Conservation (phyloP, 1,140 invertebrate species). For the Aporrectodea caliginosa region DNA sequence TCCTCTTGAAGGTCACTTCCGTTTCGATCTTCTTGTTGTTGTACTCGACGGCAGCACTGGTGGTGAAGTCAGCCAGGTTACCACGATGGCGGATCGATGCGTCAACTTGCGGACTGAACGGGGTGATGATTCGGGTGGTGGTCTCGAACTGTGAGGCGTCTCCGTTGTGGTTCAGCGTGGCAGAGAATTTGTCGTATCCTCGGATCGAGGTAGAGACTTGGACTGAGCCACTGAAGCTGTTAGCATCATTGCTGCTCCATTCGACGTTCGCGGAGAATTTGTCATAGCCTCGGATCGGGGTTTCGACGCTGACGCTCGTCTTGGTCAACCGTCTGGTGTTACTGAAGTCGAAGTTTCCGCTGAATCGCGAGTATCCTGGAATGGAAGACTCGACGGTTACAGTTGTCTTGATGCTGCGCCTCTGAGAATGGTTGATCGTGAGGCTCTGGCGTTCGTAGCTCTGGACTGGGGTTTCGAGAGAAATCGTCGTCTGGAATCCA, state of each 20-base stretch:
- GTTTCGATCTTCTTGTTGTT: constrained; percentile 18
- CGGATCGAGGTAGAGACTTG: constrained; percentile 12
- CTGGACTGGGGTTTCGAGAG: background rate
- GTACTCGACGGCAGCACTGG: constrained; percentile 10
- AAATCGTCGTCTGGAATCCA: background rate
- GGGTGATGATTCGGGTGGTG: background rate
- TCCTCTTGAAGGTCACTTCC: constrained; percentile 14
- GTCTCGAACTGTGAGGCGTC: background rate
- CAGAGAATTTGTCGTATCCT: background rate
- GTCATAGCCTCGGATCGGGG: constrained; percentile 3
- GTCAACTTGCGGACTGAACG: background rate
- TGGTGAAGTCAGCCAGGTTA: background rate
- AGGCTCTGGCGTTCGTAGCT: constrained; percentile 15
- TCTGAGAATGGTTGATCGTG: background rate
- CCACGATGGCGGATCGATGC: constrained; percentile 3
- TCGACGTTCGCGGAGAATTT: constrained; percentile 25
- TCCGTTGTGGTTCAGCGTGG: background rate
- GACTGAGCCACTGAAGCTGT: constrained; percentile 22
- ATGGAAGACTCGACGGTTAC: constrained; percentile 23
- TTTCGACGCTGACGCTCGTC: constrained; percentile 29
- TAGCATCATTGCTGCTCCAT: background rate
- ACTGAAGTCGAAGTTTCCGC: constrained; percentile 33
- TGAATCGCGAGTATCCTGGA: constrained; percentile 21
- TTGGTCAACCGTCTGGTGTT: constrained; percentile 33
- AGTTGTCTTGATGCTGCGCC: background rate